Evolutionary conservation across 2,888 invertebrate species (phyloP).

Genomic region (Sussaba pulchella): DNA sequence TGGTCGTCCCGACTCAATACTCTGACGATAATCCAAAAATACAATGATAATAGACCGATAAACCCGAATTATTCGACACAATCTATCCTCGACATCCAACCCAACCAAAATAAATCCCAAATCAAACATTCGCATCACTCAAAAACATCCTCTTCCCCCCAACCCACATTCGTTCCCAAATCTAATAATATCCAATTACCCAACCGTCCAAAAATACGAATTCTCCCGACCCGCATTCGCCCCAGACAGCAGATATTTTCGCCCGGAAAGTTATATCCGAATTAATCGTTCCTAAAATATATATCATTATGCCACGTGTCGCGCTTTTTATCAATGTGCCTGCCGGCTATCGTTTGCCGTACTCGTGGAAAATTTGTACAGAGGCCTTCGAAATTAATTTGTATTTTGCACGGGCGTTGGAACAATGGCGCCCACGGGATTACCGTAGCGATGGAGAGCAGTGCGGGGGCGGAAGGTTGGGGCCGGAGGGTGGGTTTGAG

Average conservation of each 20-base stretch:
- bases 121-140: neutral
- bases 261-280: neutral
- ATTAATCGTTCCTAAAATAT: conserved; percentile 29
- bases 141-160: neutral
- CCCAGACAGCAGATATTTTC: neutral
- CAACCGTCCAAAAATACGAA: neutral
- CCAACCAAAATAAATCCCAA: too few relatives aligned
- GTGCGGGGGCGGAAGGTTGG: neutral
- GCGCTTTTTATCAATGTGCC: conserved; percentile 49
- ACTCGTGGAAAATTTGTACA: conserved; percentile 54
- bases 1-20: too few relatives aligned
- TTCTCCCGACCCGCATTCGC: neutral
- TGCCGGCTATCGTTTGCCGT: conserved; percentile 2
- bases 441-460: conserved; percentile 54
- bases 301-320: conserved; percentile 19
- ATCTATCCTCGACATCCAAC: too few relatives aligned
- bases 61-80: too few relatives aligned
- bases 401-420: conserved; percentile 55
- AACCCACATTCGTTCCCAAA: neutral
- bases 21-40: too few relatives aligned
- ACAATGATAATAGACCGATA: too few relatives aligned
- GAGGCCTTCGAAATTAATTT: conserved; percentile 63
- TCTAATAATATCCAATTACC: neutral
- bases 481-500: too few relatives aligned
- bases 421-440: conserved; percentile 63